Base-by-base conservation (phyloP, 2,888 invertebrate genomes). In the Baccha elongata region DNA sequence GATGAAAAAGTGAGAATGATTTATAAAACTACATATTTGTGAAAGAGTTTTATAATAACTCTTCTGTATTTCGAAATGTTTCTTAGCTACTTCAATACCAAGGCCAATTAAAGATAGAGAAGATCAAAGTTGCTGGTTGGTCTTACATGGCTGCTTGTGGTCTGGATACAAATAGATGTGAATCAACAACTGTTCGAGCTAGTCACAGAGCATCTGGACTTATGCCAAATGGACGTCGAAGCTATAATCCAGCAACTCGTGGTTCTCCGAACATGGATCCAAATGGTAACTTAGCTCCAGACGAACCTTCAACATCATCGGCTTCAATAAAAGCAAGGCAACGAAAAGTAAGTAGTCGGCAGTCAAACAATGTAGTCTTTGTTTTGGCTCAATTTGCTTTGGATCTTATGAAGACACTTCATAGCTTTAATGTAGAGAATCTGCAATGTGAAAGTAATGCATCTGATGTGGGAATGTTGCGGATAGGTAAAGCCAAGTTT, bases 61-160 rank as follows among this genome's bases (percentile, higher is more conserved):
- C 4, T 32, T 8, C 8, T 32, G 8, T 32, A 8, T 32, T 7
- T 32, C 29, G 5, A 32, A 8, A 32, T 8, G 1, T 7, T 1
- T 75, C 84, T 65, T 89, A 97, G 69, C 91, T 97, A 3, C 93
- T 94, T 46, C 91, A 92, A 2, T 93, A 93, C 50, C 87, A 87
- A 11, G 87, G 92, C 0, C 91, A 94, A 60, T 91, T 93, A 74
- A 93, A 94, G 86, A 95, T 99, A 7, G 99, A 99, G 90, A 99
- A 99, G 91, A 99, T 99, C 35, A 99, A 99, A 92, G 95, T 99
- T 68, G 97, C 98, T 52, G 98, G 97, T 76, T 97, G 97, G 93
- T 98, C 98, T 0, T 99, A 98, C 87, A 98, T 99, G 98, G 98
- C 98, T 1, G 98, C 98, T 1, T 97, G 97, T 87, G 99, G 99